These are phyloP conservation scores for Galago senegalensis DNA, from an alignment of 2,797 vertebrate species.

Conservation along the genomic window DNA sequence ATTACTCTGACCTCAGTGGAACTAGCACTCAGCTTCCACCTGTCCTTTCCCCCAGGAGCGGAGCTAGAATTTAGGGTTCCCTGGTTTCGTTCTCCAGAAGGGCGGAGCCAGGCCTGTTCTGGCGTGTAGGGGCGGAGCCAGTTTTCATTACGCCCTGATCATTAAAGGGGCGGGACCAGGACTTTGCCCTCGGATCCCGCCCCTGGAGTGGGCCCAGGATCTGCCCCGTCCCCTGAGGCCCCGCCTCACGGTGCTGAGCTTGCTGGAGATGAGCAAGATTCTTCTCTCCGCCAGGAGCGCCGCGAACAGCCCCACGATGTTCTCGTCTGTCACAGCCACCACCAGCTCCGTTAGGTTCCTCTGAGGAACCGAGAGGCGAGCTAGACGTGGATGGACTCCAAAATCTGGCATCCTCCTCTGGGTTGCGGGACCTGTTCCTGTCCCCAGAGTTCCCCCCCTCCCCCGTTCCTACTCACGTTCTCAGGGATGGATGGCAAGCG, in stretches of 20 bases:
- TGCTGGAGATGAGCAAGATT: conserved; percentile 93
- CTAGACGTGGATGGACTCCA: background rate
- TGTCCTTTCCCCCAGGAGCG: rapidly evolving
- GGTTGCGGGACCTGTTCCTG: background rate
- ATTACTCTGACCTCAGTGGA: too few relatives aligned
- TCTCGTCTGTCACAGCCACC: conserved; percentile 93
- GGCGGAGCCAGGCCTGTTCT: background rate
- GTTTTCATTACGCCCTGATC: background rate
- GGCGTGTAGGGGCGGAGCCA: background rate
- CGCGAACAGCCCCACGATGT: conserved; percentile 94
- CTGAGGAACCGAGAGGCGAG: conserved; percentile 83
- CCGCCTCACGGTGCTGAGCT: conserved; percentile 94
- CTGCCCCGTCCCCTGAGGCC: background rate
- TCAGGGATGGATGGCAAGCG: conserved; percentile 95
- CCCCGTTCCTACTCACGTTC: conserved; percentile 90
- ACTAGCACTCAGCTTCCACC: background rate
- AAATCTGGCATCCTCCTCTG: background rate
- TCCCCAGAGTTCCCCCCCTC: background rate
- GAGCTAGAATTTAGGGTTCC: background rate
- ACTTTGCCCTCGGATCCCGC: rapidly evolving
- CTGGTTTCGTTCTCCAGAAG: too few relatives aligned
- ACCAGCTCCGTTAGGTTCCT: conserved; percentile 96
- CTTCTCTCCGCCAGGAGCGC: conserved; percentile 95
- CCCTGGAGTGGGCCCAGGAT: background rate
- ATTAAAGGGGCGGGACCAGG: background rate